Percentiles rank a stretch among this genome's conserved stretches.
These are phyloP conservation scores for Hirtodrosophila cameraria DNA, from an alignment of 2,888 invertebrate species.

Conservation along the genomic window DNA sequence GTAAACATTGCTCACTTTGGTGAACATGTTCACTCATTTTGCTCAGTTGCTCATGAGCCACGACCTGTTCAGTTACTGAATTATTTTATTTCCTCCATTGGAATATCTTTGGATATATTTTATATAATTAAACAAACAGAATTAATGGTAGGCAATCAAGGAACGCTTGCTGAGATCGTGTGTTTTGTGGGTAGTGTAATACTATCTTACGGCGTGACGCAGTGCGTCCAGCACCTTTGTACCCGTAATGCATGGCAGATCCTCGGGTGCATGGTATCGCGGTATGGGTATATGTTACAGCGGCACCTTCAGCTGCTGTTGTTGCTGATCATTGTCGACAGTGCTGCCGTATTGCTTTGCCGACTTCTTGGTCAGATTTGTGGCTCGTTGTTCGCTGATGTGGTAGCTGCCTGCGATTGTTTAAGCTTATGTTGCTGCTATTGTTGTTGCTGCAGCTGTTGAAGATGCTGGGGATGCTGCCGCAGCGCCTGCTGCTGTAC, in stretches of 20 bases:
- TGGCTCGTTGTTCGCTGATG: slow-evolving; percentile 63
- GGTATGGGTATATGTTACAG: slow-evolving; percentile 89
- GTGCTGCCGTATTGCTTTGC: slow-evolving; percentile 68
- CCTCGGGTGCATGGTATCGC: slow-evolving; percentile 92
- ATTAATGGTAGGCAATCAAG: slow-evolving; percentile 90
- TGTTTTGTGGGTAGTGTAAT: slow-evolving; percentile 95
- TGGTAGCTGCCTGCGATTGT: slow-evolving; percentile 64
- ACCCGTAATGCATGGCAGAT: slow-evolving; percentile 88
- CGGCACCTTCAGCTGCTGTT: slow-evolving; percentile 85
- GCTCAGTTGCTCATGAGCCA: too few relatives aligned
- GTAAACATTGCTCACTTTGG: too few relatives aligned
- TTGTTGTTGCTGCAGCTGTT: slow-evolving; percentile 62
- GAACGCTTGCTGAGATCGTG: slow-evolving; percentile 96
- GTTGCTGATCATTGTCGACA: slow-evolving; percentile 82
- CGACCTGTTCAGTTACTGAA: too few relatives aligned
- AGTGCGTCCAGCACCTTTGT: slow-evolving; percentile 90
- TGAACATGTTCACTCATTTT: too few relatives aligned
- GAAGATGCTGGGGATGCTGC: slow-evolving; percentile 61
- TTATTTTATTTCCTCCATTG: too few relatives aligned
- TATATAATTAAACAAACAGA: too few relatives aligned
- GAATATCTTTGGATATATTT: too few relatives aligned
- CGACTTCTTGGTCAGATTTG: slow-evolving; percentile 82
- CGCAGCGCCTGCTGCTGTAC: slow-evolving; percentile 74
- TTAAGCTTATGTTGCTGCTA: slow-evolving; percentile 70
- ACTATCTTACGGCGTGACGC: slow-evolving; percentile 91